Evolutionary conservation across 2,113 vertebrate genomes (phyloP).

Genomic region (Procavia capensis): DNA sequence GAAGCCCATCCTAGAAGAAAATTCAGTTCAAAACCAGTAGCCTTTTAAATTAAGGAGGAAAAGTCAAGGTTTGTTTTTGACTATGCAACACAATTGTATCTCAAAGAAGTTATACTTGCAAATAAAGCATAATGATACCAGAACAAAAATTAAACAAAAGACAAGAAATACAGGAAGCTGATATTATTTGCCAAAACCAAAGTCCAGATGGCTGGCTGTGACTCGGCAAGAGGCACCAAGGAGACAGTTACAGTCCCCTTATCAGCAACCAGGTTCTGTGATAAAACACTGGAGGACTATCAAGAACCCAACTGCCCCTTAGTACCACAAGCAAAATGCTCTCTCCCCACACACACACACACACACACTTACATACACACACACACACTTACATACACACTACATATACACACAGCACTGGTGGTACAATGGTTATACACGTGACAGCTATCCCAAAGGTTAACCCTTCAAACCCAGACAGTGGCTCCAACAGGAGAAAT

Average conservation of each 20-base stretch:
- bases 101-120: background rate
- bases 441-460: background rate
- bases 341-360: too few species aligned
- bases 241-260: too few species aligned
- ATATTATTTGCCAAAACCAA: background rate
- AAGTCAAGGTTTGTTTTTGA: constrained; percentile 31
- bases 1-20: constrained; percentile 56
- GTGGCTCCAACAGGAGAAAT: background rate
- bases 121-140: background rate
- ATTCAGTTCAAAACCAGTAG: background rate
- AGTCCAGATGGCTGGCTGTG: background rate
- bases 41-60: background rate
- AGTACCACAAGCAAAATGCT: background rate
- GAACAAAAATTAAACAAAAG: constrained; percentile 42
- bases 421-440: too few species aligned
- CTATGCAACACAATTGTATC: background rate
- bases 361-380: too few species aligned
- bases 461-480: background rate
- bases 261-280: background rate
- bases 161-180: background rate
- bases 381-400: too few species aligned
- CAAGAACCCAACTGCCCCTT: background rate
- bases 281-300: background rate
- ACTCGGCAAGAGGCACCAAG: fast-evolving
- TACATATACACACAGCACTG: too few species aligned